phyloP scores from a whole-genome alignment of 2,888 invertebrate genomes.

The Thymelicus lineola region DNA sequence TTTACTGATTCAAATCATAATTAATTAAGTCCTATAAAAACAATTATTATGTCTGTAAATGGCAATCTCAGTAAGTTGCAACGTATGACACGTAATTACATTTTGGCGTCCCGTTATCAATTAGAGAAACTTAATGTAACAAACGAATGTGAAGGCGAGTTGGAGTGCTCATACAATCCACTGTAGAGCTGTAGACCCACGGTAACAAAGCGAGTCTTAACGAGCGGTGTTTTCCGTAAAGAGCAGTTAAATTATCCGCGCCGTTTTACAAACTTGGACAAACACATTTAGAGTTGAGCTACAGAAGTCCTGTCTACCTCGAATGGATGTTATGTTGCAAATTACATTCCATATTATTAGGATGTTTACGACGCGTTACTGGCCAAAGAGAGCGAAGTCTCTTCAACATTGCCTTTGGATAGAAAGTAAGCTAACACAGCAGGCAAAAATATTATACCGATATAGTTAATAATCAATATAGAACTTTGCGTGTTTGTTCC shows the following conservation, averaged over 20 bases:
- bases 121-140: slow-evolving; percentile 9
- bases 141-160: slow-evolving; percentile 14
- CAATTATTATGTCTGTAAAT: not conserved
- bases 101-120: slow-evolving; percentile 11
- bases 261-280: slow-evolving; percentile 56
- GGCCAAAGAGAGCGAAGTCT: too few species aligned
- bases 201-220: slow-evolving; percentile 56
- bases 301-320: slow-evolving; percentile 49
- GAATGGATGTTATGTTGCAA: too few species aligned
- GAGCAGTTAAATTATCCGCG: slow-evolving; percentile 53
- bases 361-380: too few species aligned
- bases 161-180: slow-evolving; percentile 22
- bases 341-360: too few species aligned
- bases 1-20: too few species aligned
- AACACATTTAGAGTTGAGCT: slow-evolving; percentile 56
- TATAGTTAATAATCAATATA: too few species aligned
- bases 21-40: too few species aligned
- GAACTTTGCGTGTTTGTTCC: too few species aligned
- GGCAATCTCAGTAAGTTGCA: not conserved
- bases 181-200: slow-evolving; percentile 12
- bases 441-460: too few species aligned
- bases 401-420: too few species aligned
- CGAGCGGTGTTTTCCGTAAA: slow-evolving; percentile 57
- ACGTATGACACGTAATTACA: not conserved
- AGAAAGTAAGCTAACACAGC: too few species aligned